phyloP scores from a whole-genome alignment of 2,797 vertebrate species.

The Peromyscus aztecus region DNA sequence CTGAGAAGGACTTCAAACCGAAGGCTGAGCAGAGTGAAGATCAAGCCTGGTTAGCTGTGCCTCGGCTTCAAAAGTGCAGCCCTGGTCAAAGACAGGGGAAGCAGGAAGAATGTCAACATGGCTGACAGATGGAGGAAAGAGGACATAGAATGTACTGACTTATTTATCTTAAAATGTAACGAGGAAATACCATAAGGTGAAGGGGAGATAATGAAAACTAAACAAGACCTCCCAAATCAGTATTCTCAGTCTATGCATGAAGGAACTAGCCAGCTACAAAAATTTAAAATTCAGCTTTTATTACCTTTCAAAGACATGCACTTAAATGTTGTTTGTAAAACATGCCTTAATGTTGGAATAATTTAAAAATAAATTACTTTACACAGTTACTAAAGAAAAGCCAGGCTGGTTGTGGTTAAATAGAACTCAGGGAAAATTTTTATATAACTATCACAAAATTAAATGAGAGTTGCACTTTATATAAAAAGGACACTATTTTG shows the following conservation, averaged over 20 bases:
- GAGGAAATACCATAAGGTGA: not conserved
- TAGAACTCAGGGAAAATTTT: not conserved
- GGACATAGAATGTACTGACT: not conserved
- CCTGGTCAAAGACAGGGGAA: not conserved
- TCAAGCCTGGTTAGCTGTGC: not conserved
- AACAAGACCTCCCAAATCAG: not conserved
- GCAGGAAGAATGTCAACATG: not conserved
- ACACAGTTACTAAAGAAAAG: not conserved
- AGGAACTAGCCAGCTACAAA: not conserved
- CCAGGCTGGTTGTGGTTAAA: not conserved
- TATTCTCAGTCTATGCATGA: not conserved
- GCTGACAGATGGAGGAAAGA: not conserved
- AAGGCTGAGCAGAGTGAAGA: not conserved
- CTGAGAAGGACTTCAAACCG: not conserved
- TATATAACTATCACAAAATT: not conserved
- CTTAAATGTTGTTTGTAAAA: not conserved
- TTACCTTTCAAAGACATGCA: not conserved
- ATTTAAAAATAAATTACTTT: not conserved
- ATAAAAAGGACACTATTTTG: not conserved
- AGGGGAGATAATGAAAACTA: not conserved
- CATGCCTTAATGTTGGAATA: not conserved
- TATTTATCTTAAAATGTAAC: not conserved
- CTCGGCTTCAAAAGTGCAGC: not conserved
- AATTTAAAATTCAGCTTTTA: not conserved
- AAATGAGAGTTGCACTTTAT: not conserved